Percentiles rank a stretch among this genome's conserved stretches.
These are phyloP conservation scores for Malthinus seriepunctatus DNA, from an alignment of 2,888 invertebrate genomes.

Conservation along the genomic window DNA sequence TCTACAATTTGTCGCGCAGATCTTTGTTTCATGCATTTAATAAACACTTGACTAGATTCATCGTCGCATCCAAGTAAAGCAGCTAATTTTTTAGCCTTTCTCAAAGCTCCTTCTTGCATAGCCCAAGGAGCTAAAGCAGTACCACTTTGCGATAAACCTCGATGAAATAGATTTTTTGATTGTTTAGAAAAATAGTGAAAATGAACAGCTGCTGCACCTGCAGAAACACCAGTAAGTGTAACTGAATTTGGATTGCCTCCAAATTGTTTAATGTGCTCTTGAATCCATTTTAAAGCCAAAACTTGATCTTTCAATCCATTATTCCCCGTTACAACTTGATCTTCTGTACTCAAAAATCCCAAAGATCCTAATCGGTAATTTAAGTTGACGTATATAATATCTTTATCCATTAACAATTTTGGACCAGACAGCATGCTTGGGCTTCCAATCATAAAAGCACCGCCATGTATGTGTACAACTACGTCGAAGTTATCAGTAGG, in stretches of 20 bases:
- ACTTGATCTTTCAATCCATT: slow-evolving; percentile 64
- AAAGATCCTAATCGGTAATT: slow-evolving; percentile 11
- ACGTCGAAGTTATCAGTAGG: slow-evolving; percentile 12
- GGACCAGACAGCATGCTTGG: neutral
- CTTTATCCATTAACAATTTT: slow-evolving; percentile 14
- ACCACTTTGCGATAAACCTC: slow-evolving; percentile 70
- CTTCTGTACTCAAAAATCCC: slow-evolving; percentile 10
- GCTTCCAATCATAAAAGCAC: slow-evolving; percentile 12
- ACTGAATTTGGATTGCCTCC: slow-evolving; percentile 58
- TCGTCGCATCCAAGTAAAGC: slow-evolving; percentile 65
- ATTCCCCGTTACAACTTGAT: slow-evolving; percentile 4
- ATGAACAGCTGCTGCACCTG: slow-evolving; percentile 59
- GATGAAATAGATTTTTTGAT: slow-evolving; percentile 42
- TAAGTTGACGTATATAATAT: slow-evolving; percentile 7
- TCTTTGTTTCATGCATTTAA: slow-evolving; percentile 63
- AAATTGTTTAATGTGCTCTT: too few relatives aligned
- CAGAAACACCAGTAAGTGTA: slow-evolving; percentile 67
- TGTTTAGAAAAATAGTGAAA: too few relatives aligned
- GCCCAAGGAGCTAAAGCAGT: slow-evolving; percentile 62
- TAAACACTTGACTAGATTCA: slow-evolving; percentile 56
- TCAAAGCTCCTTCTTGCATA: slow-evolving; percentile 57
- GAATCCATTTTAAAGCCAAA: too few relatives aligned
- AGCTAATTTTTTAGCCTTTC: slow-evolving; percentile 63
- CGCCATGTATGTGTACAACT: slow-evolving; percentile 18
- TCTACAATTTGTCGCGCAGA: slow-evolving; percentile 62